phyloP scores from a whole-genome alignment of 2,797 vertebrate genomes.

The Varecia variegata region DNA sequence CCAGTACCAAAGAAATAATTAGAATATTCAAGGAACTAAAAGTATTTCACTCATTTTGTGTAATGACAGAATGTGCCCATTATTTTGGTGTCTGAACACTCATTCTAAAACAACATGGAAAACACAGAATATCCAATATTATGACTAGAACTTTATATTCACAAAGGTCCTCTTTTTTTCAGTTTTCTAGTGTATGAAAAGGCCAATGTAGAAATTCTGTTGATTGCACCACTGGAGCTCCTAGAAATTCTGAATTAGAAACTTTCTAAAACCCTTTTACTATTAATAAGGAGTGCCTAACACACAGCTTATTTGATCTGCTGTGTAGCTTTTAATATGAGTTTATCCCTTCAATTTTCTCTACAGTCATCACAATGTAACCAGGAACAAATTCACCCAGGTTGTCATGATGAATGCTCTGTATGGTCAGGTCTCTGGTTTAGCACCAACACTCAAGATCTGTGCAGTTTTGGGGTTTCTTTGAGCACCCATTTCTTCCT shows the following conservation, averaged over 20 bases:
- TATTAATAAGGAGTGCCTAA: neutral
- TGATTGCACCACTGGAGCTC: no score
- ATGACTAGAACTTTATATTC: neutral
- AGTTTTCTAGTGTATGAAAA: neutral
- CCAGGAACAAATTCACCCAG: fast-evolving
- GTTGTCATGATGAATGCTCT: neutral
- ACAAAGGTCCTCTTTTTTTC: neutral
- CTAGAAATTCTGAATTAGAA: neutral
- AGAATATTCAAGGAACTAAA: neutral
- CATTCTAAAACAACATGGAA: neutral
- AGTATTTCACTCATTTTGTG: neutral
- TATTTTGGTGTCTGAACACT: neutral
- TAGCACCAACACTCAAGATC: neutral
- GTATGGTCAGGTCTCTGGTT: neutral
- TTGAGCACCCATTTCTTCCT: neutral
- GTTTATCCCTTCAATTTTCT: neutral
- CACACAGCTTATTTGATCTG: neutral
- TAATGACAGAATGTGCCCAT: neutral
- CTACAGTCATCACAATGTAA: neutral
- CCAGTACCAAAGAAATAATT: neutral
- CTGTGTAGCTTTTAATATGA: neutral
- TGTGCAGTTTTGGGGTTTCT: neutral
- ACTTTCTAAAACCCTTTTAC: neutral
- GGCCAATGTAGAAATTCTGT: neutral
- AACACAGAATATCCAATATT: neutral